A percentile compares a stretch with the other conserved stretches of the same genome.
Conservation (phyloP, 2,113 vertebrate genomes). For the Xyliphius kryptos region DNA sequence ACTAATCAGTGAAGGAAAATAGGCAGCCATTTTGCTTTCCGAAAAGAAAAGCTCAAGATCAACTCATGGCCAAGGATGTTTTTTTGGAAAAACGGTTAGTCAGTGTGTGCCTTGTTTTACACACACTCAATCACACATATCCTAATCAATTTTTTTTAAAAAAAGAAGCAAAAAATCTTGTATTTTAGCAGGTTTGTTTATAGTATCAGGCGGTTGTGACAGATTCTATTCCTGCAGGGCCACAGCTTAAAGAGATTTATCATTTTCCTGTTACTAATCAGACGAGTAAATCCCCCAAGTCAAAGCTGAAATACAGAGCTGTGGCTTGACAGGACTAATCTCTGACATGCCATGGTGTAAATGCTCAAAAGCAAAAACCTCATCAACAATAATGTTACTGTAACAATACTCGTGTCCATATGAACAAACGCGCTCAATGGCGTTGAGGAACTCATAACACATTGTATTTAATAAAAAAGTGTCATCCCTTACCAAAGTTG, state of each 20-base stretch:
- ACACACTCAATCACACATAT: conserved; percentile 1
- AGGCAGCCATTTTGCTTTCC: too few relatives aligned
- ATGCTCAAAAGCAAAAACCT: conserved; percentile 22
- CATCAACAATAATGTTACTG: conserved; percentile 72
- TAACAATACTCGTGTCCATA: conserved; percentile 72
- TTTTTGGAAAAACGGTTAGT: too few relatives aligned
- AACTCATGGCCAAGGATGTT: too few relatives aligned
- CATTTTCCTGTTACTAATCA: too few relatives aligned
- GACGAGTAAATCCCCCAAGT: not conserved
- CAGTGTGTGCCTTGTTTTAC: conserved; percentile 4
- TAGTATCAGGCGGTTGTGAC: not conserved
- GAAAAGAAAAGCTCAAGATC: too few relatives aligned
- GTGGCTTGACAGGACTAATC: not conserved
- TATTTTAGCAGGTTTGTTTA: conserved; percentile 27
- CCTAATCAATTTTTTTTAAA: too few relatives aligned
- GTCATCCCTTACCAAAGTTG: conserved; percentile 72
- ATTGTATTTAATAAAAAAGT: conserved; percentile 94
- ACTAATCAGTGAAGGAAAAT: too few relatives aligned
- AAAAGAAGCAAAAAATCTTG: not conserved
- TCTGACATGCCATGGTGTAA: not conserved
- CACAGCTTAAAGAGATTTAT: too few relatives aligned
- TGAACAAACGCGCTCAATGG: conserved; percentile 77
- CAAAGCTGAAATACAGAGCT: not conserved
- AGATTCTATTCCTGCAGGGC: not conserved
- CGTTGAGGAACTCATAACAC: conserved; percentile 86